Base-by-base conservation (phyloP, 1,140 invertebrate genomes). In the Drosophila pachea region DNA sequence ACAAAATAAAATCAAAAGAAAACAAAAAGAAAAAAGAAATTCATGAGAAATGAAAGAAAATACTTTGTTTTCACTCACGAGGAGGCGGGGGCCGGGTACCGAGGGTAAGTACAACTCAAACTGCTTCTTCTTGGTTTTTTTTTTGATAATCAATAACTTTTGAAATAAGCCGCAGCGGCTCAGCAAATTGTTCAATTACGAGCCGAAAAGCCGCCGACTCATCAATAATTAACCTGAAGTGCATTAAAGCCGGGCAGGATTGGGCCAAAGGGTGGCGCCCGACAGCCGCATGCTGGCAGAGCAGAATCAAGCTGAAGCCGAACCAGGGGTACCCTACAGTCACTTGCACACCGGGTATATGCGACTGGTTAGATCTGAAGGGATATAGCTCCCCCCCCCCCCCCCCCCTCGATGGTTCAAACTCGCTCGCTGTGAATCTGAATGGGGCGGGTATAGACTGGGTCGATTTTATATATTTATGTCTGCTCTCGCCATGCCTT, bases 191-290 rank as follows among this genome's bases (percentile, higher is more conserved):
- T 78, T 74, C 78, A 82, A 82, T 82, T 71, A 71, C 78, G 50
- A 65, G 47, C 11, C 62, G 61, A 67, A 68, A 83, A 83, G 84
- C 75, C 78, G 78, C 78, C 84, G 64, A 84, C 67, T 83, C 78
- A 83, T 81, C 68, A 73, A 72, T 67, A 84, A 84, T 83, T 84
- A 86, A 76, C 70, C 59, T 74, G 63, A 68, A 72, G 74, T 81
- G 74, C 74, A 81, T 81, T 81, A 81, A 73, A 73, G 38, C 9
- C 7, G 40, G 14, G n/a, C 14, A 14, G 40, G 40, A 43, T 22
- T 22, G 22, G 22, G 22, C 1, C 1, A 22, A 22, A 22, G 22
- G 22, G 22, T 22, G 22, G 22, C 22, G 22, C 22, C 22, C 22
- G 22, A 22, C 22, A 22, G 22, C 22, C 22, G 22, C 22, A 22